A percentile compares a stretch with the other conserved stretches of the same genome.
phyloP scores from a whole-genome alignment of 2,888 invertebrate genomes.

The Acanthosepion lycidas region DNA sequence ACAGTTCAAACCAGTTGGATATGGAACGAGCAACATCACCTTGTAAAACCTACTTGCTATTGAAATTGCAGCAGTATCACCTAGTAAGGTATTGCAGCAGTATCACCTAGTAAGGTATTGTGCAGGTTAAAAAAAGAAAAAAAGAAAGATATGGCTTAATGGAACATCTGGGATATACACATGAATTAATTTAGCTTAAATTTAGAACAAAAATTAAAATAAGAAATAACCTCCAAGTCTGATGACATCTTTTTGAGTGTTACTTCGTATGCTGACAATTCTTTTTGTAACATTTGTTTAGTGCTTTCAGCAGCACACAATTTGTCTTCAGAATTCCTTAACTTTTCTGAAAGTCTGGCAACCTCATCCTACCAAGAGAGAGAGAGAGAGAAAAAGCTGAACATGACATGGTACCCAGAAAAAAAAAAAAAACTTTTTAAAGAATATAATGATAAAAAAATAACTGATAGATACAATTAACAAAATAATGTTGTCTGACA shows the following conservation, averaged over 20 bases:
- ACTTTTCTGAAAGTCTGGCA: conserved; percentile 58
- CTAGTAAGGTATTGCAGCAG: too few relatives aligned
- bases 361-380: conserved; percentile 57
- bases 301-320: conserved; percentile 67
- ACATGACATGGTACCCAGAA: background rate
- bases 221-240: conserved; percentile 62
- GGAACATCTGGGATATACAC: too few relatives aligned
- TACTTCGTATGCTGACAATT: conserved; percentile 61
- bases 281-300: conserved; percentile 65
- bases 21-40: too few relatives aligned
- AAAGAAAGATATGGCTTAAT: too few relatives aligned
- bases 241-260: conserved; percentile 62
- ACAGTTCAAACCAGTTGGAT: too few relatives aligned
- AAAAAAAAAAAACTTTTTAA: background rate
- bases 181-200: too few relatives aligned
- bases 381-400: background rate
- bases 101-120: too few relatives aligned
- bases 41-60: too few relatives aligned
- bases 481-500: too few relatives aligned
- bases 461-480: too few relatives aligned
- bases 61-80: too few relatives aligned
- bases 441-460: background rate
- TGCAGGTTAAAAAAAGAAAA: too few relatives aligned
- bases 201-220: background rate
- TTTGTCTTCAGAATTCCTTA: conserved; percentile 69